Conservation (phyloP, 2,113 vertebrate species). For the Trogon surrucura region DNA sequence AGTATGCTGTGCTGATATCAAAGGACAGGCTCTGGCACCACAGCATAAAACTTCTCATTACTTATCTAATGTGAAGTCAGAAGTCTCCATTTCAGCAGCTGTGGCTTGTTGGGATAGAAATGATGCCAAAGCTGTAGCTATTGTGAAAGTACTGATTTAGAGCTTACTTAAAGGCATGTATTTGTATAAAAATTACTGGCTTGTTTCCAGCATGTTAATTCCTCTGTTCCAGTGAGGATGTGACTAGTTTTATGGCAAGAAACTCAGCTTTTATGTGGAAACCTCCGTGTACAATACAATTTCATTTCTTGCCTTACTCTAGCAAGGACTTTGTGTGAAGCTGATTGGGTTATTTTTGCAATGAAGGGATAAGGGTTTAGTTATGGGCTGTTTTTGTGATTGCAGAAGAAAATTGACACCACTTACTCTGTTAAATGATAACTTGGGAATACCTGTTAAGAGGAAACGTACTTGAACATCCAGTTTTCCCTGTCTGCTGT, state of each 20-base stretch:
- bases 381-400: slow-evolving; percentile 1
- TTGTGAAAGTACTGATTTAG: neutral
- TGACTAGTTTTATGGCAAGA: slow-evolving; percentile 27
- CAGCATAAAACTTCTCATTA: neutral
- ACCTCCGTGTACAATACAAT: neutral
- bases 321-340: neutral
- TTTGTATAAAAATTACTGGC: slow-evolving; percentile 27
- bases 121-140: neutral
- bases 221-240: slow-evolving; percentile 23
- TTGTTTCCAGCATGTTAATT: slow-evolving; percentile 48
- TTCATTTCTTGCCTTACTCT: neutral
- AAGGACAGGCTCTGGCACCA: neutral
- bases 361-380: neutral
- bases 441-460: neutral
- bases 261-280: slow-evolving; percentile 24
- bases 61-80: slow-evolving; percentile 22
- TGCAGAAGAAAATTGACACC: neutral
- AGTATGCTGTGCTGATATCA: slow-evolving; percentile 1
- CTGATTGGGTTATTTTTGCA: neutral
- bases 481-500: neutral
- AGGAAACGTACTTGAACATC: neutral
- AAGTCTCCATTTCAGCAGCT: slow-evolving; percentile 40
- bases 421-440: neutral
- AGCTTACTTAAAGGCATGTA: slow-evolving; percentile 5
- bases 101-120: slow-evolving; percentile 31